Evolutionary conservation across 2,797 vertebrate genomes (phyloP).

Genomic region (Eurystomus glaucurus): DNA sequence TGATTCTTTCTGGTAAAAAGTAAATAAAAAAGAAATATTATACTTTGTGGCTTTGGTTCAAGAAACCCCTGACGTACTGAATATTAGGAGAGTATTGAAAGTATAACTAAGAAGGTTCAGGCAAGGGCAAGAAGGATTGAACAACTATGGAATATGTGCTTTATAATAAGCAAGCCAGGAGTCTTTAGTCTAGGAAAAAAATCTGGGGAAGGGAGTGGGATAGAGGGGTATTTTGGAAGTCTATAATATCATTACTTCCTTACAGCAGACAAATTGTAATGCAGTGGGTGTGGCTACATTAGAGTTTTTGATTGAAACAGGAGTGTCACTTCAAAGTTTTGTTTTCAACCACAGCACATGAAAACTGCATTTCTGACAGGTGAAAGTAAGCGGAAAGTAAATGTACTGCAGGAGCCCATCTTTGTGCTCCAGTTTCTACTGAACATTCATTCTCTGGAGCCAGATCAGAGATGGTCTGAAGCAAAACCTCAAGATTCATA

Average conservation of each 20-base stretch:
- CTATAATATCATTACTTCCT: neutral
- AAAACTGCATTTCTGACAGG: neutral
- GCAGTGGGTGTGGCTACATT: neutral
- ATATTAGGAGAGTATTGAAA: neutral
- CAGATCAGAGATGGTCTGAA: neutral
- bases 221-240: neutral
- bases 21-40: neutral
- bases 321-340: neutral
- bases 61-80: neutral
- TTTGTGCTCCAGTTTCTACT: neutral
- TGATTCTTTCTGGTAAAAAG: neutral
- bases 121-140: neutral
- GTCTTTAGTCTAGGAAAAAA: neutral
- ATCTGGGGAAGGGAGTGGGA: rapidly evolving
- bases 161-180: neutral
- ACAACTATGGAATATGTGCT: neutral
- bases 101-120: neutral
- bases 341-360: neutral
- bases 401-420: neutral
- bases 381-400: neutral
- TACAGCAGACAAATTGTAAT: neutral
- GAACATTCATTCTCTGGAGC: neutral
- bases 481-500: neutral
- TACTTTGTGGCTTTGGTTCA: neutral
- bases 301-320: neutral